Evolutionary conservation across 2,797 vertebrate genomes (phyloP).

Genomic region (Molossus alvarezi): DNA sequence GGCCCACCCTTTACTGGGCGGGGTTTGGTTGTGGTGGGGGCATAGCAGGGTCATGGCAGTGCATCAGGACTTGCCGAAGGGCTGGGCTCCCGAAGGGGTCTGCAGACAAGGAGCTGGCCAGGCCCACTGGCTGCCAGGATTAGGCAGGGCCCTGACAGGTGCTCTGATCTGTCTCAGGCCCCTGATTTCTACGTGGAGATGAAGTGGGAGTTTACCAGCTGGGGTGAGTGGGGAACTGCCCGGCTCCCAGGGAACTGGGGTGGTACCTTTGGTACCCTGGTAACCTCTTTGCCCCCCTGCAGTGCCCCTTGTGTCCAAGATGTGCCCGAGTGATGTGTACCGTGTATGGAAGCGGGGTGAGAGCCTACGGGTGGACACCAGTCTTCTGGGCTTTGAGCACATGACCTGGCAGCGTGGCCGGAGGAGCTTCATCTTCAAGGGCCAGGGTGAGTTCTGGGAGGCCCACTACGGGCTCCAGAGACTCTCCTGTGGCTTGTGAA

Average conservation of each 20-base stretch:
- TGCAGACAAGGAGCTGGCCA: not conserved
- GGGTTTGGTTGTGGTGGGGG: not conserved
- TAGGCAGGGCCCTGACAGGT: not conserved
- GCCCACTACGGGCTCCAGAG: accelerated
- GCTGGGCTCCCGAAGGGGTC: not conserved
- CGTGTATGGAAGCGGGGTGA: slow-evolving; percentile 98
- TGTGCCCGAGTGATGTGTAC: slow-evolving; percentile 98
- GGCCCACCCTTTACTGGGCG: not conserved
- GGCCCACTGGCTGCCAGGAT: not conserved
- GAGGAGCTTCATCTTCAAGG: slow-evolving; percentile 98
- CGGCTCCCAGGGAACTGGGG: not conserved
- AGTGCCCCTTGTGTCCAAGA: slow-evolving; percentile 98
- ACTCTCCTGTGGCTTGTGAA: not conserved
- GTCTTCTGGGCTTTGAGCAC: slow-evolving; percentile 97
- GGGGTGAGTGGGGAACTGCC: slow-evolving; percentile 87
- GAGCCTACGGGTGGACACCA: slow-evolving; percentile 97
- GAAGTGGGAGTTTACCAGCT: slow-evolving; percentile 99
- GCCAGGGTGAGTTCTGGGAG: slow-evolving; percentile 91
- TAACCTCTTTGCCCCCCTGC: slow-evolving; percentile 57
- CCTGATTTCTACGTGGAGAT: slow-evolving; percentile 98
- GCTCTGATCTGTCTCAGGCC: slow-evolving; percentile 90
- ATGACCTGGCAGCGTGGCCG: slow-evolving; percentile 98
- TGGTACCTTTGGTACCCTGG: not conserved
- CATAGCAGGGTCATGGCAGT: not conserved
- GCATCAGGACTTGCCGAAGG: not conserved